Percentiles rank a stretch among this genome's conserved stretches.
Conservation (phyloP, 2,888 invertebrate genomes). For the Acanthopleura granulata region DNA sequence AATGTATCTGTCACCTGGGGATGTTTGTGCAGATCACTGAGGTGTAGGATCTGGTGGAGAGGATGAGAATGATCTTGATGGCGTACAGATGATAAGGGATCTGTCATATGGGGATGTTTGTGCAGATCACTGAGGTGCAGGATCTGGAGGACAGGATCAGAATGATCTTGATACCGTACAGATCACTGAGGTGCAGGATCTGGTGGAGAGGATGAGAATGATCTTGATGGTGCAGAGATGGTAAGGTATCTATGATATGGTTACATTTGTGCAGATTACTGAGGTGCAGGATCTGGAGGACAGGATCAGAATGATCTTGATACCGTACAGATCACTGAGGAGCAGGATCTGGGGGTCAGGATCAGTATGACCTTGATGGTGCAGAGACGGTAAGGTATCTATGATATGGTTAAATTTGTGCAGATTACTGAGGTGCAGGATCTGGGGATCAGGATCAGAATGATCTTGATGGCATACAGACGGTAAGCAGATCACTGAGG, state of each 20-base stretch:
- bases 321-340: conserved; percentile 98
- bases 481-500: conserved; percentile 70
- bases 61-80: conserved; percentile 91
- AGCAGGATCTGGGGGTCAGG: no score
- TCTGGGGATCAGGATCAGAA: conserved; percentile 86
- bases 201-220: no score
- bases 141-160: conserved; percentile 91
- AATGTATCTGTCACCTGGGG: conserved; percentile 90
- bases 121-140: conserved; percentile 97
- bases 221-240: conserved; percentile 84
- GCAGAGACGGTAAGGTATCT: conserved; percentile 85
- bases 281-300: conserved; percentile 97
- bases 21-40: conserved; percentile 99
- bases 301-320: conserved; percentile 89
- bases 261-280: conserved; percentile 98
- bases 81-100: conserved; percentile 92
- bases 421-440: conserved; percentile 99
- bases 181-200: no score
- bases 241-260: conserved; percentile 89
- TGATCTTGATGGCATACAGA: conserved; percentile 96
- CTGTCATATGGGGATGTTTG: conserved; percentile 94
- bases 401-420: conserved; percentile 94
- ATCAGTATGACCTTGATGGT: no score
- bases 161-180: conserved; percentile 93
- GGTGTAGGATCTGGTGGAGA: conserved; percentile 94